Base-by-base conservation (phyloP, 2,113 vertebrate species). In the Laterallus jamaicensis region DNA sequence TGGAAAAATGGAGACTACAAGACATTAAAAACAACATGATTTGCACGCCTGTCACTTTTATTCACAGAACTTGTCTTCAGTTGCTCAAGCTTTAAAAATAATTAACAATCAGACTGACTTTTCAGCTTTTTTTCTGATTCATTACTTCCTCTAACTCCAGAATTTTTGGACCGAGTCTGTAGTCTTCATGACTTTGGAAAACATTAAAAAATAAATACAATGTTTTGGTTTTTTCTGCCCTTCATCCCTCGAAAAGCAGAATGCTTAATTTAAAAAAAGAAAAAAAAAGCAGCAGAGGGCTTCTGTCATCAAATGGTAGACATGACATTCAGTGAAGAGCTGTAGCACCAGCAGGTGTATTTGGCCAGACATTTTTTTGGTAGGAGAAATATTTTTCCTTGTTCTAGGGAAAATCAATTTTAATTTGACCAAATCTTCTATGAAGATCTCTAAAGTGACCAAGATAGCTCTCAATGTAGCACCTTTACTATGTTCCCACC, bases 41-140 rank as follows among this genome's bases (percentile, higher is more conserved):
- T 54, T 76, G 18, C 54, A 64, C 3, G 17, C 47, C 60, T 92
- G 67, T 79, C 49, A 66, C 62, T 82, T 86, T 20, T 54, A 31
- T 73, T 96, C 42, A 73, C 40, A 90, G 58, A 87, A 74, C 12
- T 73, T 95, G 39, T 42, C 32, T 87, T 82, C 50, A 68, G 12
- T 86, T 92, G 26, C 37, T 94, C 13, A 82, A 69, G 25, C 31
- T 94, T 88, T 86, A 76, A 78, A 90, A 92, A 70, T 49, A 21
- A 13, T 75, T 70, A 80, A 60, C 31, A 3, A 21, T 75, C 73
- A 64, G 32, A 58, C 13, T 80, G 29, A 75, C 52, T 88, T 88
- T 90, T 76, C 67, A 80, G 31, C 17, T 58, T 85, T 85, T 21
- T 40, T 79, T 66, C 17, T 74, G 63, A 71, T 62, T 83, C 64